A percentile compares a stretch with the other conserved stretches of the same genome.
Evolutionary conservation across 2,888 invertebrate genomes (phyloP).

Genomic region (Melieria omissa): DNA sequence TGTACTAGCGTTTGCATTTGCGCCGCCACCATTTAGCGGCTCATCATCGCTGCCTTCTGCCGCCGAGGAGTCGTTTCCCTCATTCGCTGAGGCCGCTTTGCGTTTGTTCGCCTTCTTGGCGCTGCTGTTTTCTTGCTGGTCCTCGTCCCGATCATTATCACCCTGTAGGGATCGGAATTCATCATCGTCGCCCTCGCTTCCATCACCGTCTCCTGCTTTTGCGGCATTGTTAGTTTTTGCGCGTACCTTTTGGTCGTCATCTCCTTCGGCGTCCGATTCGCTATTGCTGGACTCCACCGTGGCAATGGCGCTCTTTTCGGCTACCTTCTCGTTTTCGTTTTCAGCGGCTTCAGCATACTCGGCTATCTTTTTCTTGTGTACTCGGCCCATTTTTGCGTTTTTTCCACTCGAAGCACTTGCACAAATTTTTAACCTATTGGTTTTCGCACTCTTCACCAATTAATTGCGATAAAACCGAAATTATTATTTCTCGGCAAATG

Average conservation of each 20-base stretch:
- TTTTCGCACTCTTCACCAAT: background rate
- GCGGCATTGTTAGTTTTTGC: slow-evolving; percentile 50
- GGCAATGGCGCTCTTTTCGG: slow-evolving; percentile 42
- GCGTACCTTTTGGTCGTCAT: slow-evolving; percentile 48
- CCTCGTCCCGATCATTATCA: slow-evolving; percentile 35
- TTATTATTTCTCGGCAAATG: background rate
- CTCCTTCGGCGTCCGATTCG: slow-evolving; percentile 47
- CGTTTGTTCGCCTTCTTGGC: slow-evolving; percentile 48
- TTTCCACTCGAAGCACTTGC: slow-evolving; percentile 8
- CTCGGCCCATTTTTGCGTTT: slow-evolving; percentile 54
- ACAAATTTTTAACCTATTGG: slow-evolving; percentile 1
- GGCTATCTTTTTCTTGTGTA: slow-evolving; percentile 59
- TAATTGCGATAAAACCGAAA: background rate
- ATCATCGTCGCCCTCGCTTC: slow-evolving; percentile 36
- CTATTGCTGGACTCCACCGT: slow-evolving; percentile 49
- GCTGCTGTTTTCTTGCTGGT: slow-evolving; percentile 41
- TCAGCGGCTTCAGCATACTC: slow-evolving; percentile 53
- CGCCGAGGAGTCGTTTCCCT: slow-evolving; percentile 40
- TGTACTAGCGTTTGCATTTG: slow-evolving; percentile 19
- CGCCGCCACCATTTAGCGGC: slow-evolving; percentile 41
- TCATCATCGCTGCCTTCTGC: slow-evolving; percentile 46
- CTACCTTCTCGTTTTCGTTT: slow-evolving; percentile 48
- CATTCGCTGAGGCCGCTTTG: slow-evolving; percentile 44
- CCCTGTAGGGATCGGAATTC: slow-evolving; percentile 31
- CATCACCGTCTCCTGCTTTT: slow-evolving; percentile 49